phyloP scores from a whole-genome alignment of 2,113 vertebrate genomes.

The Austrofundulus limnaeus region DNA sequence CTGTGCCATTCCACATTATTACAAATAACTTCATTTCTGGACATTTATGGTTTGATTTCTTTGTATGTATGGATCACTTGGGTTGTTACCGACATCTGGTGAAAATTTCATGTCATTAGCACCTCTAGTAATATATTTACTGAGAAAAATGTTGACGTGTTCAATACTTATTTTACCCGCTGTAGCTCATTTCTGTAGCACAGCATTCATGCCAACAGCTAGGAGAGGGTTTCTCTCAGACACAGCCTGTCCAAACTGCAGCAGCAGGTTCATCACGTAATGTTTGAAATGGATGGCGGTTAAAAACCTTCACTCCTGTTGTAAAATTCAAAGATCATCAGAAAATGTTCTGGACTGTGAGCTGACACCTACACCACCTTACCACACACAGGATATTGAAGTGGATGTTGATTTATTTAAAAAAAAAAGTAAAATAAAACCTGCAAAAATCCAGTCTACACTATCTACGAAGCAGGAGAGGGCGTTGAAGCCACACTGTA shows the following conservation, averaged over 20 bases:
- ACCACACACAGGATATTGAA: conserved; percentile 55
- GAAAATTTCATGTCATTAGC: no score
- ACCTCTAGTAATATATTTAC: no score
- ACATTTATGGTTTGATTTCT: no score
- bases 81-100: no score
- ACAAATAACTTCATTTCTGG: no score
- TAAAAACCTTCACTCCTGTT: conserved; percentile 9
- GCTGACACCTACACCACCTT: conserved; percentile 54
- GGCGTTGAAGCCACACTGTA: conserved; percentile 75
- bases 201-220: conserved; percentile 24
- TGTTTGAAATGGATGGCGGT: conserved; percentile 7
- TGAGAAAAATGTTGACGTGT: no score
- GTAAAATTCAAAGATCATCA: conserved; percentile 56
- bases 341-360: conserved; percentile 34
- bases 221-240: conserved; percentile 7
- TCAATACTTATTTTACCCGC: no score
- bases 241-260: background rate
- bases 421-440: conserved; percentile 38
- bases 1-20: no score
- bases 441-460: conserved; percentile 62
- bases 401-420: conserved; percentile 49
- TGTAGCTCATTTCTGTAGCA: conserved; percentile 33
- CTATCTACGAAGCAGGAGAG: conserved; percentile 68
- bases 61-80: no score
- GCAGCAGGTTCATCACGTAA: conserved; percentile 5